Base-by-base conservation (phyloP, 2,113 vertebrate species). In the Eonycteris spelaea region DNA sequence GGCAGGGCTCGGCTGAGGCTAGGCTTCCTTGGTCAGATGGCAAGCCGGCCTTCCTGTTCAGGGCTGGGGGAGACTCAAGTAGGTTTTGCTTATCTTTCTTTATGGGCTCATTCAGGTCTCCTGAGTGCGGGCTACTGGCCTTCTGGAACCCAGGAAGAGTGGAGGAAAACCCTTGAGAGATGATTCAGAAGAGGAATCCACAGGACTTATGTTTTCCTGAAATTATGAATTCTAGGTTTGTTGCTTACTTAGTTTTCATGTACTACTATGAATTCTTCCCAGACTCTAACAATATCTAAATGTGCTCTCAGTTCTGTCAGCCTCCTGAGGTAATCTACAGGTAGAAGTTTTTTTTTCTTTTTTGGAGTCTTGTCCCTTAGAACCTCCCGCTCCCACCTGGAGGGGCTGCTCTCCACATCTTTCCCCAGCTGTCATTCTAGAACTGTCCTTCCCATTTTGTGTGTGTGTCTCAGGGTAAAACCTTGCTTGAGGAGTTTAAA, bases 401-500 rank as follows among this genome's bases (percentile, higher is more conserved):
- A 43, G 55, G n/a, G 7, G 28, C 22, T 19, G 33, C 21, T 45
- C 21, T 63, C 22, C 63, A 19, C 1, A 1, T n/a, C 55, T 70
- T 38, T 24, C 40, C 18, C 18, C 19, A 57, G 22, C 10, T 33
- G 22, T 38, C n/a, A 35, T 95, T 87, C 55, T 65, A 80, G 51
- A 74, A 30, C 22, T 19, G 2, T 38, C 89, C 7, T 57, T 73
- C 28, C 24, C 30, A 8, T 13, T 51, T 24, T 22, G 3, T 40
- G 6, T 40, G n/a, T n/a, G 24, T 45, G 6, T 33, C 55, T 68
- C 51, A 40, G 43, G 24, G 28, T 11, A 65, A n/a, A 3, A 24
- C 16, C 35, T 2, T 1, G 7, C 10, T 61, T 0, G 3, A 38
- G 24, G 43, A 22, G 53, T 24, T 48, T 28, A 63, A 22, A 21